Conservation (phyloP, 2,797 vertebrate species). For the Coranthus polyacanthus region DNA sequence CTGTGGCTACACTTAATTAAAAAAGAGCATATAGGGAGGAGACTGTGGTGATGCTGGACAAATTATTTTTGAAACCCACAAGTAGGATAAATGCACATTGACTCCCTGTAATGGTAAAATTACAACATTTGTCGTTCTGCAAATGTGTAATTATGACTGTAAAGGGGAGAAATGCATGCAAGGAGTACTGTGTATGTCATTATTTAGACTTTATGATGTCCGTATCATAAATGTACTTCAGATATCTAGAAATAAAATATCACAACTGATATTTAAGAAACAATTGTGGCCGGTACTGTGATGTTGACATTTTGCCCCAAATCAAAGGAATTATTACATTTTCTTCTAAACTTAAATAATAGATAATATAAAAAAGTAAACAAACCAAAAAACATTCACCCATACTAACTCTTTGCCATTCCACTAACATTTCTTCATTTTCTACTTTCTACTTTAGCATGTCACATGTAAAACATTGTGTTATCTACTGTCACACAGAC, state of each 20-base stretch:
- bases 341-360: background rate
- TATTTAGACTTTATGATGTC: background rate
- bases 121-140: background rate
- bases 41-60: background rate
- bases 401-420: no score
- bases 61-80: background rate
- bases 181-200: background rate
- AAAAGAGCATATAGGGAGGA: background rate
- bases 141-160: background rate
- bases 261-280: background rate
- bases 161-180: background rate
- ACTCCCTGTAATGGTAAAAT: background rate
- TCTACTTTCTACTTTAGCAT: no score
- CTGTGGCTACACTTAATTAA: constrained; percentile 24
- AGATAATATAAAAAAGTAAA: background rate
- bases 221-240: background rate
- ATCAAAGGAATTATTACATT: background rate
- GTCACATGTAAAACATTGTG: no score
- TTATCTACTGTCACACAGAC: constrained; percentile 3
- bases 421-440: constrained; percentile 52
- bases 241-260: background rate
- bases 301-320: background rate
- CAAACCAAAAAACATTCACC: constrained; percentile 18
- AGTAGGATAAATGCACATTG: background rate
- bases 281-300: background rate